Conservation (phyloP, 2,113 vertebrate genomes). For the Entelurus aequoreus region DNA sequence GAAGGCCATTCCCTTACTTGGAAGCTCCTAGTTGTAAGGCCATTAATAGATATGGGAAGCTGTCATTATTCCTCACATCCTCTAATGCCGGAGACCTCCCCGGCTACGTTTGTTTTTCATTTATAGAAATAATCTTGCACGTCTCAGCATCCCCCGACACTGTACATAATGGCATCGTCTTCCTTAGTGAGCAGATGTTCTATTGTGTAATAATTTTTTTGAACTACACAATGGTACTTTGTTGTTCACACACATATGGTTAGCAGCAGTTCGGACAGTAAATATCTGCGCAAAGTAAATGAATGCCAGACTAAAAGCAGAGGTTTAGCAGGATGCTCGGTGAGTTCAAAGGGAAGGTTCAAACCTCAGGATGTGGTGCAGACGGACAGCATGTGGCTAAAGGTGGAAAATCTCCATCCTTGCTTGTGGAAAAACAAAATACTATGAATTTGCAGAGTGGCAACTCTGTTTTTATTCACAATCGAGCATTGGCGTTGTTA, state of each 20-base stretch:
- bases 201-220: constrained; percentile 47
- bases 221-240: not conserved
- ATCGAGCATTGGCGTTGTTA: no score
- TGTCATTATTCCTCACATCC: constrained; percentile 55
- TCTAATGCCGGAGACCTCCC: constrained; percentile 48
- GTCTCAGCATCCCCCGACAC: constrained; percentile 15
- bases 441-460: constrained; percentile 15
- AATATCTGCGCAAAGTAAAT: not conserved
- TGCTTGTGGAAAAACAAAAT: not conserved
- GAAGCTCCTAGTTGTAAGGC: constrained; percentile 23
- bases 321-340: not conserved
- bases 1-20: constrained; percentile 40
- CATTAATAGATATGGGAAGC: constrained; percentile 55
- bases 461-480: constrained; percentile 11
- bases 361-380: not conserved
- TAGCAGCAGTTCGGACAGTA: not conserved
- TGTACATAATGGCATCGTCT: constrained; percentile 40
- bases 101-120: constrained; percentile 13
- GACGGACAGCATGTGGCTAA: not conserved
- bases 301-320: not conserved
- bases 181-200: constrained; percentile 36
- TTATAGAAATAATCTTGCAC: constrained; percentile 30
- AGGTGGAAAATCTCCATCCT: constrained; percentile 16
- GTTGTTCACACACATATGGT: constrained; percentile 14
- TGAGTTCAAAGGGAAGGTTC: not conserved